Conservation (phyloP, 2,888 invertebrate genomes). For the Seira musarum region DNA sequence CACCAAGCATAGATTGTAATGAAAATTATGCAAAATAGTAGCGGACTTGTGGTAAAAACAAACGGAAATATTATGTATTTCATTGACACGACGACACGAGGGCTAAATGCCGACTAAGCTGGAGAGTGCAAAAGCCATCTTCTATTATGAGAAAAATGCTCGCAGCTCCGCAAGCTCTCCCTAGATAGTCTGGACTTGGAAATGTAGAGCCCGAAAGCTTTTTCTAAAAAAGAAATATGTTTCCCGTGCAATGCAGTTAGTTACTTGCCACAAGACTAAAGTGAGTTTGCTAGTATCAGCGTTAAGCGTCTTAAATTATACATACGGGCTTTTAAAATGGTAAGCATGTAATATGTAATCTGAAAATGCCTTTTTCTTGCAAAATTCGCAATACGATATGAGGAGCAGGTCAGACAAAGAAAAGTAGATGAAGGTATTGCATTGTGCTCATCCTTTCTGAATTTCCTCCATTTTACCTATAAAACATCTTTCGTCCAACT, state of each 20-base stretch:
- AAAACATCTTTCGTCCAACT: not conserved
- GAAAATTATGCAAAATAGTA: not conserved
- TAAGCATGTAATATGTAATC: not conserved
- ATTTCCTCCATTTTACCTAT: not conserved
- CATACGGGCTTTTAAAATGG: not conserved
- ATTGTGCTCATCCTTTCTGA: not conserved
- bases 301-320: not conserved
- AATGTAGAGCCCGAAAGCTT: not conserved
- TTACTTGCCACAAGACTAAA: not conserved
- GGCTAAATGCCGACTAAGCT: slow-evolving; percentile 52
- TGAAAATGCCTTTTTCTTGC: not conserved
- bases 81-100: slow-evolving; percentile 48
- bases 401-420: not conserved
- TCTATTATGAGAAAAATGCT: slow-evolving; percentile 2
- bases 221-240: slow-evolving; percentile 1
- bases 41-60: not conserved
- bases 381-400: not conserved
- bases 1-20: not conserved
- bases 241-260: not conserved
- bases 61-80: slow-evolving; percentile 17
- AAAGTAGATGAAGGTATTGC: not conserved
- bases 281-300: not conserved
- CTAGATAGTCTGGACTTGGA: not conserved
- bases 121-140: slow-evolving; percentile 44
- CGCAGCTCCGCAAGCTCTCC: not conserved